Evolutionary conservation across 2,797 vertebrate genomes (phyloP), one percentile per base, ranked within the genome.

Genomic region (Clarias laeviceps): DNA sequence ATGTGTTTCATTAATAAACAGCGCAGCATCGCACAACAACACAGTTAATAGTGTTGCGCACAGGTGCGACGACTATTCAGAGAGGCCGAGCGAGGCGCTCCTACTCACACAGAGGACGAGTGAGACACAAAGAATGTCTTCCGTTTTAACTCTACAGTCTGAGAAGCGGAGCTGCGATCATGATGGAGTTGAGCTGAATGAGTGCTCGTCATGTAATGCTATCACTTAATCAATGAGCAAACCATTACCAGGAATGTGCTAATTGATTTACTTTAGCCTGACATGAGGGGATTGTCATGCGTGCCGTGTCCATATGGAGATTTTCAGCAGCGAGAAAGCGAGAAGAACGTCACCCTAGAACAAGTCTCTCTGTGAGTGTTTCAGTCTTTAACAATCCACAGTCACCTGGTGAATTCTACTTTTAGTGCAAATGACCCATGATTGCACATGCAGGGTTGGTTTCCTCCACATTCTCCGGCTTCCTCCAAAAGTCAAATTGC

Each of bases 1-100:
- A 77, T 15, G 22, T 8, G 65, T 87, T 86, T 85, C 83, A 84
- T 90, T 91, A 88, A 87, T 82, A 89, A 88, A 90, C 84, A 68
- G 87, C 50, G 87, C 85, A 29, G 70, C 62, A 22, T 59, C 72
- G 34, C 34, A 88, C 68, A 82, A 88, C 85, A 84, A 90, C 87
- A 86, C 68, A 65, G 86, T 91, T 89, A 90, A 87, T 83, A 1
- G 85, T 90, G 91, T 77, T 88, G 84, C 40, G 88, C 86, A 88
- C 89, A 87, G 91, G 83, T 82, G 89, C 89, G 92, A 80, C n/a
- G 17, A 88, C 84, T 90, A 92, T 92, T 92, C 84, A 89, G 90
- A n/a, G 29, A 88, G 87, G 84, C 82, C 76, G 87, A 85, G 90
- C 90, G 90, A 91, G 92, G 89, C 92, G 88, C n/a, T 84, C 73